A percentile compares a stretch with the other conserved stretches of the same genome.
Evolutionary conservation across 2,797 vertebrate species (phyloP).

Genomic region (Spondyliosoma cantharus): DNA sequence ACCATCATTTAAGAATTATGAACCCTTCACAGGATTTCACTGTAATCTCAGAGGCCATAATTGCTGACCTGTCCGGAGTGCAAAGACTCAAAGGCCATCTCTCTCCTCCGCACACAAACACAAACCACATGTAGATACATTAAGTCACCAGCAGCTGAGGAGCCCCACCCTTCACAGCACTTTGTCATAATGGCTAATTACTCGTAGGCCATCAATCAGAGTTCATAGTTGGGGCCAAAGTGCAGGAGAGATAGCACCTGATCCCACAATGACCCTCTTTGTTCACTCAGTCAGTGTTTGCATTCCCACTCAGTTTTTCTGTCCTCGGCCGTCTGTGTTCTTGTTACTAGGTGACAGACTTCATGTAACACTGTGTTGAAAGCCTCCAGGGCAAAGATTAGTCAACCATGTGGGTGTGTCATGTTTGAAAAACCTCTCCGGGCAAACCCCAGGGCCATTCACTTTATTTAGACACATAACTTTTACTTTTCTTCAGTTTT

Average conservation of each 20-base stretch:
- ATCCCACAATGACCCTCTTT: conserved; percentile 66
- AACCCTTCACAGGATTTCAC: conserved; percentile 34
- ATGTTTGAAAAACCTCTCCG: conserved; percentile 39
- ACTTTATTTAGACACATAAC: conserved; percentile 25
- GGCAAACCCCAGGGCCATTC: conserved; percentile 43
- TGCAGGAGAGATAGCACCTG: conserved; percentile 51
- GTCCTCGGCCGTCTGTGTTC: conserved; percentile 39
- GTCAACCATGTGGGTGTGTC: conserved; percentile 72
- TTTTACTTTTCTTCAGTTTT: conserved; percentile 20
- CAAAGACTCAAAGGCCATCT: neutral
- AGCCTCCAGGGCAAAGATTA: conserved; percentile 68
- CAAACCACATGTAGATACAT: conserved; percentile 3
- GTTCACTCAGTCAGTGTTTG: conserved; percentile 68
- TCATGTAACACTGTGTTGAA: conserved; percentile 49
- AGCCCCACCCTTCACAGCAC: conserved; percentile 22
- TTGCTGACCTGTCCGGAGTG: conserved; percentile 18
- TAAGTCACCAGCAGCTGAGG: neutral
- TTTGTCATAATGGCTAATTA: conserved; percentile 6
- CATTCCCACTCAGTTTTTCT: conserved; percentile 56
- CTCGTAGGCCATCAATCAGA: conserved; percentile 21
- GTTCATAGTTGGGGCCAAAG: conserved; percentile 40
- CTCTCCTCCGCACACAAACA: conserved; percentile 10
- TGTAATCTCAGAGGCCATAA: conserved; percentile 31
- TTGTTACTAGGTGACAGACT: conserved; percentile 71
- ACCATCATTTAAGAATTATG: conserved; percentile 63